Conservation (phyloP, 30 jellyfish, hydroid and myxozoan genomes). For the Aurelia coerulea region DNA sequence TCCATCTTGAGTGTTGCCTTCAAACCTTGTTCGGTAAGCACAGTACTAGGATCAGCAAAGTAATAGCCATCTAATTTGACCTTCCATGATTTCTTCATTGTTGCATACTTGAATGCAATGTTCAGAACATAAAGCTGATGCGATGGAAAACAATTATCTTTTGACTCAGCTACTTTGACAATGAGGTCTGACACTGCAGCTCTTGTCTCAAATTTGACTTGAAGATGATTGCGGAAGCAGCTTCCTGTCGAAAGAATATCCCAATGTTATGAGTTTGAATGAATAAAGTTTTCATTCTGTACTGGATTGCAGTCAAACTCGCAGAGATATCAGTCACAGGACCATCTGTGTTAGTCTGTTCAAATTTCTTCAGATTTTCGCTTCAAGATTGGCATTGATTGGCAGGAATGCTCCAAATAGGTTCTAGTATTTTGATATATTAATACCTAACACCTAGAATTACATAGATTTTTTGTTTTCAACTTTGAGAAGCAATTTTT, state of each 20-base stretch:
- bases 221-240: slow-evolving; percentile 5
- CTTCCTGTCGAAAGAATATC: not conserved
- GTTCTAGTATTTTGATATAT: too few species aligned
- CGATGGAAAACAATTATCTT: slow-evolving; percentile 4
- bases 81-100: slow-evolving; percentile 23
- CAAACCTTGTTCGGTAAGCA: slow-evolving; percentile 14
- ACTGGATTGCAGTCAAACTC: too few species aligned
- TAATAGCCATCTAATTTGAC: not conserved
- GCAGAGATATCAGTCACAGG: too few species aligned
- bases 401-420: too few species aligned
- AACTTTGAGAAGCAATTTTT: too few species aligned
- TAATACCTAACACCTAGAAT: too few species aligned
- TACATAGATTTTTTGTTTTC: too few species aligned
- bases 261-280: too few species aligned
- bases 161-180: not conserved
- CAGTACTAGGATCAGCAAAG: not conserved
- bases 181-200: not conserved
- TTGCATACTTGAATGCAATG: not conserved
- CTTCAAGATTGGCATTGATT: too few species aligned
- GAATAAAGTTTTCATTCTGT: too few species aligned
- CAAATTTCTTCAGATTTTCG: too few species aligned
- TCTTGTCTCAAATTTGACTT: not conserved
- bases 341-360: too few species aligned
- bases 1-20: slow-evolving; percentile 23
- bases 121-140: slow-evolving; percentile 13